These are phyloP conservation scores for Poeciliopsis turneri DNA, from an alignment of 2,797 vertebrate species.

Conservation along the genomic window DNA sequence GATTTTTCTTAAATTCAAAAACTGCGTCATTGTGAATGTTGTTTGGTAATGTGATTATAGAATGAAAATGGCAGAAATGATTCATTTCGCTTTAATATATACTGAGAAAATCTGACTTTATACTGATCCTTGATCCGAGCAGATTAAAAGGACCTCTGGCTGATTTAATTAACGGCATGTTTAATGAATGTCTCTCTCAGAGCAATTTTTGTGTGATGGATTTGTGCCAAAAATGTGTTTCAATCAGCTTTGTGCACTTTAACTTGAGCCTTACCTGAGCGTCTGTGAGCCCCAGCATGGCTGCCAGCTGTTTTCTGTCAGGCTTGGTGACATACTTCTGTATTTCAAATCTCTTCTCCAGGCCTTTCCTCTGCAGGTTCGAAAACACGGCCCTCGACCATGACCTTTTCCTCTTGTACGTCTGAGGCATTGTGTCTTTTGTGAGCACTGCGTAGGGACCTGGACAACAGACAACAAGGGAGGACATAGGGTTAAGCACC, in stretches of 20 bases:
- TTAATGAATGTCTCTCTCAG: not conserved
- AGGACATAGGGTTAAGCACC: constrained; percentile 20
- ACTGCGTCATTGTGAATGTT: not conserved
- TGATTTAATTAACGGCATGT: not conserved
- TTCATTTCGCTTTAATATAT: not conserved
- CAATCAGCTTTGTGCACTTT: not conserved
- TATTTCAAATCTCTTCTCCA: constrained; percentile 98
- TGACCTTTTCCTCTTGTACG: constrained; percentile 96
- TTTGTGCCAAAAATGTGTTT: not conserved
- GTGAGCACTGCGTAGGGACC: constrained; percentile 96
- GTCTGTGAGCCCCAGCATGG: constrained; percentile 97
- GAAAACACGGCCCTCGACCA: constrained; percentile 99
- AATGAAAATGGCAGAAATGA: too few species aligned
- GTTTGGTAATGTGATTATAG: not conserved
- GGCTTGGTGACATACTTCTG: constrained; percentile 99
- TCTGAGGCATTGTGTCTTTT: constrained; percentile 98
- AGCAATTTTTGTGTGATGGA: not conserved
- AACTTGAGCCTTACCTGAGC: constrained; percentile 86
- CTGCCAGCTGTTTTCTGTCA: constrained; percentile 95
- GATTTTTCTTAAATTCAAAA: not conserved
- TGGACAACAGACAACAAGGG: constrained; percentile 59
- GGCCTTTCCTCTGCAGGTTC: constrained; percentile 96
- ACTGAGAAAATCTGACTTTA: not conserved
- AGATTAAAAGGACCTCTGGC: not conserved
- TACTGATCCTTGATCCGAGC: not conserved